Evolutionary conservation across 2,888 invertebrate species (phyloP).

Genomic region (Diarsia rubi): DNA sequence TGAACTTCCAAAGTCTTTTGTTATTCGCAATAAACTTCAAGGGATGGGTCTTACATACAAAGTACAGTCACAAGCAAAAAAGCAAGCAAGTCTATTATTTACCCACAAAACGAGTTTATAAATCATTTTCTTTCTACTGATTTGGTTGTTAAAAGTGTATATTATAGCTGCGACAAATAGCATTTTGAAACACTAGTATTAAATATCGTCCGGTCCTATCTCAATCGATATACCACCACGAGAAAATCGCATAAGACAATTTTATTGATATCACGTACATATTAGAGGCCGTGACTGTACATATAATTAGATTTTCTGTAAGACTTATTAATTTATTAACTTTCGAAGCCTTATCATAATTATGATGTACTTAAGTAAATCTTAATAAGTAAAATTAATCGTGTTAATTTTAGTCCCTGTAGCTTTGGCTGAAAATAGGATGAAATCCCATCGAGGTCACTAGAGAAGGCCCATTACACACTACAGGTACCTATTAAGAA

Average conservation of each 20-base stretch:
- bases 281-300: not conserved
- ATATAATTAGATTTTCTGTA: not conserved
- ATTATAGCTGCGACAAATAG: not conserved
- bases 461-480: not conserved
- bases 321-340: constrained; percentile 9
- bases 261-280: not conserved
- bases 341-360: not conserved
- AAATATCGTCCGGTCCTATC: not conserved
- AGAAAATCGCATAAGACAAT: not conserved
- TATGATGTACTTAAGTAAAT: constrained; percentile 2
- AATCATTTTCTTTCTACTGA: not conserved
- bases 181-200: not conserved
- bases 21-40: not conserved
- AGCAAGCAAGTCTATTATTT: too few species aligned
- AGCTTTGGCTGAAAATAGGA: constrained; percentile 3
- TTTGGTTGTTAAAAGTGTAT: not conserved
- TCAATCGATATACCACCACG: not conserved
- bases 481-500: too few species aligned
- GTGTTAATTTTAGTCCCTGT: not conserved
- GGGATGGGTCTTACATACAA: not conserved
- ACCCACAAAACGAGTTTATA: not conserved
- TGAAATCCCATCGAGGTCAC: not conserved
- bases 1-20: constrained; percentile 13
- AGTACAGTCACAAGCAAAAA: not conserved
- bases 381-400: constrained; percentile 1